These are phyloP conservation scores for Drosophila quinaria DNA, from an alignment of 2,888 invertebrate genomes.

Conservation along the genomic window DNA sequence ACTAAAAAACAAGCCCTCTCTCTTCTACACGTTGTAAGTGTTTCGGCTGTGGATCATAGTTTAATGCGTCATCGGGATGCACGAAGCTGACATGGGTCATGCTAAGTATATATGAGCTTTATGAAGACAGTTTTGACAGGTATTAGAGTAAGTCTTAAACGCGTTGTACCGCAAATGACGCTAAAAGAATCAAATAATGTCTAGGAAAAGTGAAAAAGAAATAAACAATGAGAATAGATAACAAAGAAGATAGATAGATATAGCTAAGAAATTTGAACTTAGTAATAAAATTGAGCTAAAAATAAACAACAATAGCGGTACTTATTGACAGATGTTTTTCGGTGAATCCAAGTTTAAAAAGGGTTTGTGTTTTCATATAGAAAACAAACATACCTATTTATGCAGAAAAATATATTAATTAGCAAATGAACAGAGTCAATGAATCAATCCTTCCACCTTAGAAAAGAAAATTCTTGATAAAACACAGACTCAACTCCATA, in stretches of 20 bases:
- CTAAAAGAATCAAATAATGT: background rate
- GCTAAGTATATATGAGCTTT: constrained; percentile 17
- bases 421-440: too few relatives aligned
- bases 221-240: background rate
- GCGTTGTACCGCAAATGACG: background rate
- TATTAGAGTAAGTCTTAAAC: constrained; percentile 12
- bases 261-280: background rate
- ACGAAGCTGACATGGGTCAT: constrained; percentile 32
- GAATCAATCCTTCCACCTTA: too few relatives aligned
- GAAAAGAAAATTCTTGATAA: background rate
- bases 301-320: too few relatives aligned
- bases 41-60: constrained; percentile 7
- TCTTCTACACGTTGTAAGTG: background rate
- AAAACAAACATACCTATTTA: background rate
- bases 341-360: too few relatives aligned
- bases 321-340: too few relatives aligned
- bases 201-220: background rate
- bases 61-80: constrained; percentile 29
- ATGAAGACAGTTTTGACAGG: constrained; percentile 30
- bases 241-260: background rate
- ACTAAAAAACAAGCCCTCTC: background rate
- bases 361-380: too few relatives aligned
- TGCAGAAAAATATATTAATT: background rate
- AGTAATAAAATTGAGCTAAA: background rate
- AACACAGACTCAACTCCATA: background rate